Evolutionary conservation across 2,797 vertebrate genomes (phyloP).

Genomic region (Rhodeus uyekii): DNA sequence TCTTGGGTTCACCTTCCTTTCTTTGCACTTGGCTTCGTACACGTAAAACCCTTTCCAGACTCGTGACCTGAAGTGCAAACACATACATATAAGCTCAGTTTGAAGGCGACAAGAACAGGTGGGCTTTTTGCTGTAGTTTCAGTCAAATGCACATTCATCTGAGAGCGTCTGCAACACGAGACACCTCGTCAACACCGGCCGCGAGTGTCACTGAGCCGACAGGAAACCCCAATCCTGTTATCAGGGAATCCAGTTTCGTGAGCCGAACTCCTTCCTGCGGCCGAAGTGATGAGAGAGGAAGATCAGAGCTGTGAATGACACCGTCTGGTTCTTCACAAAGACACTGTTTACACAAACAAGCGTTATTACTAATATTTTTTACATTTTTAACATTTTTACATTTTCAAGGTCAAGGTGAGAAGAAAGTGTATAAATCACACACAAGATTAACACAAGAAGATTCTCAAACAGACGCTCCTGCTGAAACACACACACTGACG

Average conservation of each 20-base stretch:
- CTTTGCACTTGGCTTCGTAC: constrained; percentile 79
- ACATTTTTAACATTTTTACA: not conserved
- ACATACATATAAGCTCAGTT: not conserved
- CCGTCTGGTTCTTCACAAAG: not conserved
- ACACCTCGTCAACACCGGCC: constrained; percentile 83
- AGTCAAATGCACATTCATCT: too few relatives aligned
- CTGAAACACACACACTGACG: not conserved
- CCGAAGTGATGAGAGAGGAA: not conserved
- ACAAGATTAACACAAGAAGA: not conserved
- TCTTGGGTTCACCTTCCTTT: constrained; percentile 76
- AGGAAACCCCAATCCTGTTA: constrained; percentile 81
- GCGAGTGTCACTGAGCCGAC: constrained; percentile 78
- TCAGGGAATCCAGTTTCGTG: constrained; percentile 79
- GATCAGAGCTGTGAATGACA: not conserved
- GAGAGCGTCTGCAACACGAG: constrained; percentile 80
- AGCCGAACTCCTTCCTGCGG: constrained; percentile 80
- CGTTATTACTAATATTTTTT: not conserved
- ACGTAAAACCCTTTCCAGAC: constrained; percentile 83
- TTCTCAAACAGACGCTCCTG: constrained; percentile 75
- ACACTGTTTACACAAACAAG: not conserved
- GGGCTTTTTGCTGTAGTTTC: not conserved
- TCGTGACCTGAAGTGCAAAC: constrained; percentile 77
- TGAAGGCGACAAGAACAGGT: not conserved
- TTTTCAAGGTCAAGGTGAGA: not conserved
- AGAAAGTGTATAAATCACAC: not conserved